These are phyloP conservation scores for Cryptotis parvus DNA, from an alignment of 2,113 vertebrate genomes.

Conservation along the genomic window DNA sequence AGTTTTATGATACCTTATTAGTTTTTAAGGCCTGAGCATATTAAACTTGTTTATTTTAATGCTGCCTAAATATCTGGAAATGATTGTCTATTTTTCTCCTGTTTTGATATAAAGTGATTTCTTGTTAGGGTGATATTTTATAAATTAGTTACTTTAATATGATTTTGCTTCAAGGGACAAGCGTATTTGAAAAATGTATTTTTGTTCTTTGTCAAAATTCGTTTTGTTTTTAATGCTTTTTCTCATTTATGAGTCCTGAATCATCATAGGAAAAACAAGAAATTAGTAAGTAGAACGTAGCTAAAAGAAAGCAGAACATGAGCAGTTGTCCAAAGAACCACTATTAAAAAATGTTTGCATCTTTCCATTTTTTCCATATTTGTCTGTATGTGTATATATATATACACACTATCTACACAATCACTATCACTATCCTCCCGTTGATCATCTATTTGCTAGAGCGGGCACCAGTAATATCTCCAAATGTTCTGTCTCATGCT, in stretches of 20 bases:
- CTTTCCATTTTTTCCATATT: background rate
- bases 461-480: no score
- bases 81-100: slow-evolving; percentile 11
- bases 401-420: no score
- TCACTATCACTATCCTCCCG: no score
- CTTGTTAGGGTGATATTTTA: slow-evolving; percentile 35
- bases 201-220: slow-evolving; percentile 38
- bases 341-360: background rate
- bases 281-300: background rate
- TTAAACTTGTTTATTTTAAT: slow-evolving; percentile 54
- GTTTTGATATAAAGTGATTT: background rate
- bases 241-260: background rate
- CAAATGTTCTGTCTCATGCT: no score
- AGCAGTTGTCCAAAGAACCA: background rate
- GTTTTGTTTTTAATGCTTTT: background rate
- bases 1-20: slow-evolving; percentile 49
- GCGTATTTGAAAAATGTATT: slow-evolving; percentile 11
- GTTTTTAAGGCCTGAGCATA: slow-evolving; percentile 23
- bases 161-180: slow-evolving; percentile 25
- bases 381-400: background rate
- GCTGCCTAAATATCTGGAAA: slow-evolving; percentile 49
- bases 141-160: slow-evolving; percentile 17
- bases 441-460: no score
- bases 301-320: background rate
- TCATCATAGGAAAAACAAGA: background rate